phyloP scores from a whole-genome alignment of 2,888 invertebrate species.

The Hirtodrosophila duncani region DNA sequence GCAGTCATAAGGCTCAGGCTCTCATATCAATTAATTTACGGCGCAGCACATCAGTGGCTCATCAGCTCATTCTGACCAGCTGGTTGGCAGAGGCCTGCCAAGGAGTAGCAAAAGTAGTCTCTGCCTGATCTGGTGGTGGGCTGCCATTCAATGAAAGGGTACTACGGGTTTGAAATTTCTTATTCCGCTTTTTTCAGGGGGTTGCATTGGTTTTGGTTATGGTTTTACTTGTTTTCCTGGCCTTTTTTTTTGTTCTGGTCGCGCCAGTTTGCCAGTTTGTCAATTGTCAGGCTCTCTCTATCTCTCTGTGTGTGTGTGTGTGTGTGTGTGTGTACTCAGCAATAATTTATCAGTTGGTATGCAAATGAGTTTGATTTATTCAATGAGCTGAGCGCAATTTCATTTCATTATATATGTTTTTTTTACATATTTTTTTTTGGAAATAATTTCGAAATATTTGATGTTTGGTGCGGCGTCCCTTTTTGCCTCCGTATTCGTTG shows the following conservation, averaged over 20 bases:
- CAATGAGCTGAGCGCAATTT: conserved; percentile 70
- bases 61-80: too few relatives aligned
- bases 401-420: conserved; percentile 31
- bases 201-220: conserved; percentile 44
- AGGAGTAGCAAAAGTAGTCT: too few relatives aligned
- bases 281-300: conserved; percentile 57
- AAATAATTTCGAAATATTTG: conserved; percentile 25
- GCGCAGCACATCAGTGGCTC: too few relatives aligned
- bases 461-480: conserved; percentile 27
- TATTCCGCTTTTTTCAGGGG: conserved; percentile 24
- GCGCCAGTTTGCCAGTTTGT: conserved; percentile 37
- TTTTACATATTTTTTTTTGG: conserved; percentile 13
- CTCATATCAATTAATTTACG: too few relatives aligned
- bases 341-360: conserved; percentile 69
- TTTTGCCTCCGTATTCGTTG: conserved; percentile 12
- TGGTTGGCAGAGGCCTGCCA: too few relatives aligned
- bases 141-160: conserved; percentile 35
- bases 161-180: too few relatives aligned
- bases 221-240: conserved; percentile 6
- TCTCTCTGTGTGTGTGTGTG: too few relatives aligned
- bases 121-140: neutral
- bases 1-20: too few relatives aligned
- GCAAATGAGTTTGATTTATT: conserved; percentile 73
- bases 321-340: too few relatives aligned
- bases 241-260: conserved; percentile 4